Percentiles rank a stretch among this genome's conserved stretches.
phyloP scores from a whole-genome alignment of 2,888 invertebrate genomes.

The Deilephila porcellus region DNA sequence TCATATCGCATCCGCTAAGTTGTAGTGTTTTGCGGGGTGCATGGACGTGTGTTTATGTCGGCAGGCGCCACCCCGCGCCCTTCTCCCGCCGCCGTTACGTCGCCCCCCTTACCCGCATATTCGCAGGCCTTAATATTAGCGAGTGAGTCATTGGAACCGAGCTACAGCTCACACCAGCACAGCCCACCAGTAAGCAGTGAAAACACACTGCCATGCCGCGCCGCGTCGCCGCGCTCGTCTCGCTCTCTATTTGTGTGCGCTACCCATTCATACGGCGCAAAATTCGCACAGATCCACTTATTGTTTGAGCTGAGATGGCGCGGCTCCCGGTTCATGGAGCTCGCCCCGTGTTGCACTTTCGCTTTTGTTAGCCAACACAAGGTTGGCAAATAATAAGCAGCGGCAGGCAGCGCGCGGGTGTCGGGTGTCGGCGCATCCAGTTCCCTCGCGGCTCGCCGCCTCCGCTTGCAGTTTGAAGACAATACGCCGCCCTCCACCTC shows the following conservation, averaged over 20 bases:
- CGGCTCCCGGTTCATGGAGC: background rate
- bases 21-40: no score
- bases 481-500: background rate
- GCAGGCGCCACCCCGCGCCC: background rate
- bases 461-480: background rate
- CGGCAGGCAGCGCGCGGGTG: background rate
- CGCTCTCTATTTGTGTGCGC: background rate
- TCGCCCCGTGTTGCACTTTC: background rate
- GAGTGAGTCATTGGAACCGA: background rate
- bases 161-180: background rate
- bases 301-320: background rate
- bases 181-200: no score
- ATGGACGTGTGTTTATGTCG: background rate
- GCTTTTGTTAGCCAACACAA: background rate
- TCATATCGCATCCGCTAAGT: no score
- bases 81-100: background rate
- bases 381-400: background rate
- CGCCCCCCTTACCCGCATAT: background rate
- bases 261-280: background rate
- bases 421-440: constrained; percentile 18
- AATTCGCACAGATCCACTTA: background rate
- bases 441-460: constrained; percentile 2
- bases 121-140: constrained; percentile 12
- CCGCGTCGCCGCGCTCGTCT: background rate
- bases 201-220: no score